A percentile compares a stretch with the other conserved stretches of the same genome.
phyloP scores from a whole-genome alignment of 2,797 vertebrate genomes.

The Epinephelus coioides region DNA sequence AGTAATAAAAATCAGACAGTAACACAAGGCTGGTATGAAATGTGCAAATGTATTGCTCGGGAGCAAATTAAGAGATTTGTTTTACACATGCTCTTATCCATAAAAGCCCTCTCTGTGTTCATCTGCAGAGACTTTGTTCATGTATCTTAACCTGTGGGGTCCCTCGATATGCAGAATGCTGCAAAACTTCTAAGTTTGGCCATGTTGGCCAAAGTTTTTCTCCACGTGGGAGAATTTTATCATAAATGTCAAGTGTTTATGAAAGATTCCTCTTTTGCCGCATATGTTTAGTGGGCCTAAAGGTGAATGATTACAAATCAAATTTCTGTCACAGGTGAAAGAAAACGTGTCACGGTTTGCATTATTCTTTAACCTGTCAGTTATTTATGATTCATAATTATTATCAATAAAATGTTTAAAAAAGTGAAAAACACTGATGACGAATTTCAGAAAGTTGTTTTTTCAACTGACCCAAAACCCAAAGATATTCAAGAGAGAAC shows the following conservation, averaged over 20 bases:
- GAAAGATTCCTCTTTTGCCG: background rate
- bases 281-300: background rate
- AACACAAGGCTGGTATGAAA: background rate
- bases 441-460: too few species aligned
- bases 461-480: too few species aligned
- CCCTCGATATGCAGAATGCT: background rate
- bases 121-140: background rate
- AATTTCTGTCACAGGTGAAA: background rate
- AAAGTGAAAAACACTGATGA: too few species aligned
- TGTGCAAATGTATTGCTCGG: too few species aligned
- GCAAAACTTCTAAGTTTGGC: too few species aligned
- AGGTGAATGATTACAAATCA: background rate
- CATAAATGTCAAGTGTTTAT: background rate
- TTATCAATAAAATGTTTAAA: too few species aligned
- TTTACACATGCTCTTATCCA: background rate
- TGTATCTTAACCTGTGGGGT: background rate
- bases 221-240: background rate
- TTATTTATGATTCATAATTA: too few species aligned
- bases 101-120: background rate
- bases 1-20: background rate
- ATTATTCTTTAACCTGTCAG: too few species aligned
- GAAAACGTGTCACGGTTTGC: too few species aligned
- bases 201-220: too few species aligned
- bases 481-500: background rate
- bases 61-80: background rate